phyloP scores from a whole-genome alignment of 2,797 vertebrate genomes.

The Xenops minutus region DNA sequence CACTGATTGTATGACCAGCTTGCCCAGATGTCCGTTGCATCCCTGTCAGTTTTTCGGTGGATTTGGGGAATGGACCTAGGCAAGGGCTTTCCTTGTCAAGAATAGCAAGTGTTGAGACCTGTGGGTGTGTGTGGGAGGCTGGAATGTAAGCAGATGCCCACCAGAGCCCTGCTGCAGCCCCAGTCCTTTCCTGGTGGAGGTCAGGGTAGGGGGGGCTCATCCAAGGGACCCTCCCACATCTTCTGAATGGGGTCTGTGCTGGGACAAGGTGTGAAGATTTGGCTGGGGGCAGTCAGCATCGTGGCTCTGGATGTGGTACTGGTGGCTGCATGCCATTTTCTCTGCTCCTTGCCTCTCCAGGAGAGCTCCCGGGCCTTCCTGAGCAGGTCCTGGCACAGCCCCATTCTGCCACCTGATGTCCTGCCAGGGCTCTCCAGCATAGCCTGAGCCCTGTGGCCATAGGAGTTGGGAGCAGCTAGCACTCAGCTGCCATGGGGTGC shows the following conservation, averaged over 20 bases:
- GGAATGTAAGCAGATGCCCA: neutral
- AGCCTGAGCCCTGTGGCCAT: neutral
- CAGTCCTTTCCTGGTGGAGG: neutral
- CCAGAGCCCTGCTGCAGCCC: neutral
- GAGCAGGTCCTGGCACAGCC: neutral
- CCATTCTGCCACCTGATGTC: neutral
- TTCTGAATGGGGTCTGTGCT: neutral
- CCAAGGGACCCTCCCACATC: neutral
- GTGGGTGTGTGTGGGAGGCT: neutral
- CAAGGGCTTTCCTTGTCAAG: neutral
- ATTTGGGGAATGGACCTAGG: slow-evolving; percentile 24
- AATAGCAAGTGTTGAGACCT: slow-evolving; percentile 3
- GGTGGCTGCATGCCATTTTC: neutral
- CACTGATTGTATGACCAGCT: slow-evolving; percentile 64
- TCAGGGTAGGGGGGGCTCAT: neutral
- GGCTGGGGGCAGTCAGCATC: neutral
- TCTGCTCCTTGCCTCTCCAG: neutral
- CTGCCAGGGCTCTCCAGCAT: neutral
- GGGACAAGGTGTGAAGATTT: neutral
- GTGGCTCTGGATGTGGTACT: neutral
- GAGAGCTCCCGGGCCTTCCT: neutral
- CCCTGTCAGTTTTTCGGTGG: slow-evolving; percentile 17
- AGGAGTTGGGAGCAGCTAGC: neutral
- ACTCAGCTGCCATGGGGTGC: neutral
- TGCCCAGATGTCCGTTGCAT: slow-evolving; percentile 56